Conservation (phyloP, 2,113 vertebrate species). For the Microtus ochrogaster region DNA sequence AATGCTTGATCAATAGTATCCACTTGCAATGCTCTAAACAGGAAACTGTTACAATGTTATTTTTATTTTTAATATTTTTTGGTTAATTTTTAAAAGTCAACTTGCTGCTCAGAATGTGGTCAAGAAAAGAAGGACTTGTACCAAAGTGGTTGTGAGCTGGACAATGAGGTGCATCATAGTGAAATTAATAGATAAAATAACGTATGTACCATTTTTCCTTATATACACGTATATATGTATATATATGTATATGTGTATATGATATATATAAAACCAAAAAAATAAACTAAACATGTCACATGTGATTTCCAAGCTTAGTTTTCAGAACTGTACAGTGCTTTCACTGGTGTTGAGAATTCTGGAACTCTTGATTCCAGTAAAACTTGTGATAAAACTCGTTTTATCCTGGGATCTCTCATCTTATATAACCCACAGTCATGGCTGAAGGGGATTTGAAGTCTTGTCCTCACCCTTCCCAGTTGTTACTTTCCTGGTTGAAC, state of each 20-base stretch:
- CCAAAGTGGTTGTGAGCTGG: not conserved
- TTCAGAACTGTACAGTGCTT: not conserved
- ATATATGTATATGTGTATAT: not conserved
- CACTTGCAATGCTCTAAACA: not conserved
- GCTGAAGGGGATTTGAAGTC: not conserved
- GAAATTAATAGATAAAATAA: not conserved
- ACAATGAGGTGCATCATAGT: too few species aligned
- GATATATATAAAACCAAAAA: not conserved
- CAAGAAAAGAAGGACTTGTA: not conserved
- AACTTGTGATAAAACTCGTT: not conserved
- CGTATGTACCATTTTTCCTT: not conserved
- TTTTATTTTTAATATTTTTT: not conserved
- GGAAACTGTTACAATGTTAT: not conserved
- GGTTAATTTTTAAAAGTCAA: not conserved
- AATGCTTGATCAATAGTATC: not conserved
- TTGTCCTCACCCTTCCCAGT: not conserved
- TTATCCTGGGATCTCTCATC: too few species aligned
- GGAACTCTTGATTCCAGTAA: not conserved
- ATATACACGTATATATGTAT: not conserved
- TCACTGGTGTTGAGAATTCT: not conserved
- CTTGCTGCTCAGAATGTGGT: not conserved
- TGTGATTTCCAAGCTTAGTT: not conserved
- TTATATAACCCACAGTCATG: not conserved
- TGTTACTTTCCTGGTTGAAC: not conserved
- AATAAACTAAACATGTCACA: not conserved